Base-by-base conservation (phyloP, 2,797 vertebrate genomes). In the Spinus olivaceus region DNA sequence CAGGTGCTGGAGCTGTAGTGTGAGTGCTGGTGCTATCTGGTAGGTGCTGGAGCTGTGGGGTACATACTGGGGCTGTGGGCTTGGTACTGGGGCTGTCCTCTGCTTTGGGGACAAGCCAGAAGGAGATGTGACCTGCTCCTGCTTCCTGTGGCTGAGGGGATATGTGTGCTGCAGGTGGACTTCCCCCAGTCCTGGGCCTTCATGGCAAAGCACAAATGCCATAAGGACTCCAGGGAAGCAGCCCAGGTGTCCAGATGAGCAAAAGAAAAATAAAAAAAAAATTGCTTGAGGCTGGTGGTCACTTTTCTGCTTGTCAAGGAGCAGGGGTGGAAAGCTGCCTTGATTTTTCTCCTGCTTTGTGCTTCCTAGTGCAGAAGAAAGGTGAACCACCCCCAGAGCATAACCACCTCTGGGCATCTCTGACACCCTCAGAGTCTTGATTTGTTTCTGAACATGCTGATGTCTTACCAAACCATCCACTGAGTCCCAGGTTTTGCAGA, bases 181-280 rank as follows among this genome's bases (percentile, higher is more conserved):
- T 54, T 41, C 6, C 1, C 28, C 8, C 27, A 12, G 3, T 39
- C 9, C 78, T 27, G 50, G 24, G 22, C 15, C 24, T 70, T 65
- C 47, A 10, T 0, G 0, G 12, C 28, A 54, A 33, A 49, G 44
- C 49, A 15, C 6, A 19, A 14, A 3, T 6, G 15, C 10, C 17
- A 32, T 5, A 11, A 78, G 39, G 37, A 41, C 14, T 20, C 8
- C 32, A 8, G 71, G 39, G 61, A 69, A 54, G 35, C 54, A 84
- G n/a, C 39, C 28, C 1, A 0, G 5, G 35, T 50, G 25, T 56
- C 82, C 66, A 57, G 20, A 54, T 63, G 76, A 66, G 72, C 9
- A 21, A 50, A 84, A 30, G 12, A 25, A n/a, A n/a, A n/a, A n/a
- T n/a, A 39, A 24, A 32, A 18, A 28, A 44, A 41, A 24, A 25